Evolutionary conservation across 2,888 invertebrate species (phyloP), one percentile per base, ranked within the genome.

Genomic region (Ormyrus nitidulus): DNA sequence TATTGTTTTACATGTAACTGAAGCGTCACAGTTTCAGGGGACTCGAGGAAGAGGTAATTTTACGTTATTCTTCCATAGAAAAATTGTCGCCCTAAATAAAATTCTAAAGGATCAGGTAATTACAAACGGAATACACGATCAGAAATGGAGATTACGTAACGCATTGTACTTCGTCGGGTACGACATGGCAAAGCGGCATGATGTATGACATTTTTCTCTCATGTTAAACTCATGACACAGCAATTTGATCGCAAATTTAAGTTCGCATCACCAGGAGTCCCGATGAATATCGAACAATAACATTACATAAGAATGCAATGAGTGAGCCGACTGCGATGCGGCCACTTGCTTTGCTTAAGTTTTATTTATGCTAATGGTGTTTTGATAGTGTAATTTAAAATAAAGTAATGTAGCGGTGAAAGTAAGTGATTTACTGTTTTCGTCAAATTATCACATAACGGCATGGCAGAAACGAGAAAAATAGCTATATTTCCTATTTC

Each of bases 211-310:
- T 71, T 71, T 71, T 71, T 77, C 9, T 65, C 10, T 58, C 8
- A 49, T 58, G 68, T 51, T 51, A 13, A 51, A 51, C 59, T 8
- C 34, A 49, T 66, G 77, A 70, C 70, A 70, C 64, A 64, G 77
- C 77, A 51, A 19, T 51, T 68, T 34, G 62, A 58, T 34, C 71
- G 78, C 61, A 68, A 54, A 68, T 78, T 78, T 61, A 13, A 75
- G 61, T 53, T 58, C 44, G 65, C 51, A 64, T 49, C 68, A 75
- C 54, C 61, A 59, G 77, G 65, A 11, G 34, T 53, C n/a, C 49
- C 73, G 73, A 78, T 78, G 72, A 56, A 56, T 78, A 78, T 78
- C 78, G 44, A 56, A 49, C 73, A 73, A 62, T 73, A 72, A 78
- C 78, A 68, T 78, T 78, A 73, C 71, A 68, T 44, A 78, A 78